Evolutionary conservation across 23 tunicate genomes (phyloP), one percentile per base, ranked within the genome.

Genomic region (Phallusia fumigata): DNA sequence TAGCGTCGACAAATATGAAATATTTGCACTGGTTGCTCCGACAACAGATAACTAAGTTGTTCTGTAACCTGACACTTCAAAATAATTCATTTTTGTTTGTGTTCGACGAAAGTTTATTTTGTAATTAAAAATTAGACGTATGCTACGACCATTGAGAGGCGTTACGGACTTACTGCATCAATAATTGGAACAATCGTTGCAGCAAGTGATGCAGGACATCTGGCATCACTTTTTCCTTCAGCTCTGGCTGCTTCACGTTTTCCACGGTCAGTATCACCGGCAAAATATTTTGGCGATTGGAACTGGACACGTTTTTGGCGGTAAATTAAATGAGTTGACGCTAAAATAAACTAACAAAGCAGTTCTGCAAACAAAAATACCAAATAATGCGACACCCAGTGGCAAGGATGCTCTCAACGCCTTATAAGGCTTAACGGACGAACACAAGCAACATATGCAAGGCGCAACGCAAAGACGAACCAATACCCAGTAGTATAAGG

Each of bases 61-160:
- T 40, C 47, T 40, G 10, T 40, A 40, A 40, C 47, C 5, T 40
- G 47, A 10, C 47, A 40, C 47, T 3, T 40, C 10, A 40, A 26
- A 26, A 2, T 5, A 65, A 65, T 2, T 5, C 74, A 26, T 28
- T 6, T 26, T 65, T 65, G 31, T 30, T 65, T 65, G 74, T 26
- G 12, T 30, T 65, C 8, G 32, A 19, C 64, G 11, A 6, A 26
- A 40, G 47, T 40, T 5, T 40, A n/a, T 40, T 31, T 31, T 40
- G 47, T 40, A 40, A 40, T 40, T 40, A 40, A 40, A 40, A 40
- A 40, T 45, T 53, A 84, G 80, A 73, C 81, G 28, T 76, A 76
- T 85, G 80, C 87, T 0, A 84, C 82, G 19, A 84, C 87, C 34
- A 74, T 84, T 30, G 87, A 84, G 36, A 50, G 82, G 18, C 73